Conservation (phyloP, 2,888 invertebrate genomes). For the Orthosia gothica region DNA sequence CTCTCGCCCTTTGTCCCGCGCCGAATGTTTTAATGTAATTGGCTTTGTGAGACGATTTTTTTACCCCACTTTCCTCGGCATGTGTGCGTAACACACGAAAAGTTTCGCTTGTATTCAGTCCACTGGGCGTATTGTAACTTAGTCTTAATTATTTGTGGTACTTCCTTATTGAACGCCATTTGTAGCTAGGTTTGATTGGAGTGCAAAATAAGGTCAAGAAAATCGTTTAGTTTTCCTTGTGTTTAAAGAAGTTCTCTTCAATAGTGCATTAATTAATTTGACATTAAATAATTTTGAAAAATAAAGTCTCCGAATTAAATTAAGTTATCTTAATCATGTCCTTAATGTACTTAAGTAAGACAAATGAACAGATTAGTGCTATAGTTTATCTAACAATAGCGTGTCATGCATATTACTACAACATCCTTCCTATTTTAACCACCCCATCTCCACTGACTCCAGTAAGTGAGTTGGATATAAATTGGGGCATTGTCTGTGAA, state of each 20-base stretch:
- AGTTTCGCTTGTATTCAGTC: conserved; percentile 71
- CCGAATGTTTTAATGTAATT: conserved; percentile 92
- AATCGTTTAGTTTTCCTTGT: neutral
- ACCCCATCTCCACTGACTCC: conserved; percentile 83
- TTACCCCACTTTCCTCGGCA: conserved; percentile 76
- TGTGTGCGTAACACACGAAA: conserved; percentile 70
- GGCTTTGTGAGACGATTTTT: conserved; percentile 88
- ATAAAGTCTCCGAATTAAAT: neutral
- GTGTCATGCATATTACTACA: conserved; percentile 69
- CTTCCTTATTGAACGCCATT: conserved; percentile 27
- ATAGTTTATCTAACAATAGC: conserved; percentile 33
- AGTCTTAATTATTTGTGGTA: conserved; percentile 58
- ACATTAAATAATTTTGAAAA: too few relatives aligned
- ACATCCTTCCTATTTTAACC: conserved; percentile 79
- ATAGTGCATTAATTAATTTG: neutral
- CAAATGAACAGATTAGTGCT: conserved; percentile 15
- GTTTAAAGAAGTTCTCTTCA: neutral
- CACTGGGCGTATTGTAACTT: conserved; percentile 65
- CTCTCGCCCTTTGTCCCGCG: conserved; percentile 89
- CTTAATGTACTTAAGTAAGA: conserved; percentile 23
- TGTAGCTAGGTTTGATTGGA: neutral
- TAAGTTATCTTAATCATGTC: neutral
- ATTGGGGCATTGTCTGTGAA: conserved; percentile 91
- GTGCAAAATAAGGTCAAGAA: neutral
- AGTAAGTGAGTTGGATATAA: conserved; percentile 91